These are phyloP conservation scores for Pavo muticus DNA, from an alignment of 2,113 vertebrate species.

Conservation along the genomic window DNA sequence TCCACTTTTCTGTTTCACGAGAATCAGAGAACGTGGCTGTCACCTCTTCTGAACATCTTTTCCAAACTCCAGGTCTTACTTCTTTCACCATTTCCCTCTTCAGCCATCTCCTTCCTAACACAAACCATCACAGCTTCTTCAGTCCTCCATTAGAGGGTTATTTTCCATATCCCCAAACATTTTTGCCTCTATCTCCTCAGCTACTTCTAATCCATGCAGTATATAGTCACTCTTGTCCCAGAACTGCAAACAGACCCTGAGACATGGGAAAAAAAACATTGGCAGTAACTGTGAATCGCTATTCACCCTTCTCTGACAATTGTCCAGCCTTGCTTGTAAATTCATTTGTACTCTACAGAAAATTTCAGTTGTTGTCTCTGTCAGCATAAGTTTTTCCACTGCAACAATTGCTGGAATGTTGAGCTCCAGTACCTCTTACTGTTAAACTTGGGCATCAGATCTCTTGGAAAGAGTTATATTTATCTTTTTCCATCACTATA, in stretches of 20 bases:
- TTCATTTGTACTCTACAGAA: background rate
- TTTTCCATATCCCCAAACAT: background rate
- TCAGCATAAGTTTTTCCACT: background rate
- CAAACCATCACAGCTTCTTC: background rate
- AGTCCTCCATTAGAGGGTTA: background rate
- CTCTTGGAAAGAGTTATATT: background rate
- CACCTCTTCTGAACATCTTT: background rate
- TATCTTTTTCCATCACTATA: background rate
- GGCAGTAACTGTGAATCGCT: background rate
- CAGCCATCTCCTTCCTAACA: background rate
- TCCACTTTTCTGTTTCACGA: background rate
- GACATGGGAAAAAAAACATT: background rate
- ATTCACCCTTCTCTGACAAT: background rate
- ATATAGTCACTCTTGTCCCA: background rate
- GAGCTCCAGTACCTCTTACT: background rate
- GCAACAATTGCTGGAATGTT: background rate
- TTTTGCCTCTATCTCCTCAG: background rate
- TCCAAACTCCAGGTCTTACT: background rate
- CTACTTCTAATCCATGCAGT: background rate
- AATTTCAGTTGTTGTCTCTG: background rate
- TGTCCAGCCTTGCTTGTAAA: background rate
- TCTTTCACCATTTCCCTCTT: background rate
- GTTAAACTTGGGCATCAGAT: background rate
- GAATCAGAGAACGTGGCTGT: background rate
- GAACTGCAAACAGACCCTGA: background rate